Percentiles rank a stretch among this genome's conserved stretches.
phyloP scores from a whole-genome alignment of 2,797 vertebrate genomes.

The Erithacus rubecula region DNA sequence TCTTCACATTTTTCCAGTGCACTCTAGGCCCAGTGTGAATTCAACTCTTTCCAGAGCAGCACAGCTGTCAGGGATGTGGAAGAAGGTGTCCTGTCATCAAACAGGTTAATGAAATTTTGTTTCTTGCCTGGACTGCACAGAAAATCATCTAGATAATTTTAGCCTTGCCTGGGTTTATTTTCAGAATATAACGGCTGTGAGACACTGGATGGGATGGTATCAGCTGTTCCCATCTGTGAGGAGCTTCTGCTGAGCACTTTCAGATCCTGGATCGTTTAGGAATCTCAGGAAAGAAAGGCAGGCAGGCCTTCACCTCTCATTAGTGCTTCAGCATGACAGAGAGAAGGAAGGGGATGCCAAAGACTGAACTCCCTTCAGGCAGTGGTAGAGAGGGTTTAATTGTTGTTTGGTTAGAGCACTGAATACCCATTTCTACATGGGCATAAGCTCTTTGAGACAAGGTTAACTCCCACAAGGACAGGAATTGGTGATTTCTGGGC shows the following conservation, averaged over 20 bases:
- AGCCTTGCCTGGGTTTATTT: not conserved
- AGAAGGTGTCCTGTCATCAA: not conserved
- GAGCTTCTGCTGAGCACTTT: not conserved
- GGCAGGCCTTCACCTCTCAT: not conserved
- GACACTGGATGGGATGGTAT: accelerated
- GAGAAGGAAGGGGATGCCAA: not conserved
- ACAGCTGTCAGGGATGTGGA: not conserved
- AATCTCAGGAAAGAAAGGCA: not conserved
- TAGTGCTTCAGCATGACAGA: not conserved
- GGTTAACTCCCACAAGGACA: not conserved
- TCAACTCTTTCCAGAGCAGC: not conserved
- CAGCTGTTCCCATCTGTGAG: not conserved
- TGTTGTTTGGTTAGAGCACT: not conserved
- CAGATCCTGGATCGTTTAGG: not conserved
- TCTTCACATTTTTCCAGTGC: not conserved
- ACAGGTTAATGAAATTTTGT: not conserved
- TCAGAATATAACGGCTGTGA: not conserved
- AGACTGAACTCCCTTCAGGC: not conserved
- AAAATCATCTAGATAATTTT: not conserved
- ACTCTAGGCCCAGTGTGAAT: not conserved
- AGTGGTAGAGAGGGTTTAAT: not conserved
- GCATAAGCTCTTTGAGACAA: not conserved
- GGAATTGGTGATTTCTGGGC: not conserved
- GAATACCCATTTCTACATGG: not conserved
- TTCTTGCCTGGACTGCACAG: not conserved